Base-by-base conservation (phyloP, 2,888 invertebrate genomes). In the Lumbricus terrestris region DNA sequence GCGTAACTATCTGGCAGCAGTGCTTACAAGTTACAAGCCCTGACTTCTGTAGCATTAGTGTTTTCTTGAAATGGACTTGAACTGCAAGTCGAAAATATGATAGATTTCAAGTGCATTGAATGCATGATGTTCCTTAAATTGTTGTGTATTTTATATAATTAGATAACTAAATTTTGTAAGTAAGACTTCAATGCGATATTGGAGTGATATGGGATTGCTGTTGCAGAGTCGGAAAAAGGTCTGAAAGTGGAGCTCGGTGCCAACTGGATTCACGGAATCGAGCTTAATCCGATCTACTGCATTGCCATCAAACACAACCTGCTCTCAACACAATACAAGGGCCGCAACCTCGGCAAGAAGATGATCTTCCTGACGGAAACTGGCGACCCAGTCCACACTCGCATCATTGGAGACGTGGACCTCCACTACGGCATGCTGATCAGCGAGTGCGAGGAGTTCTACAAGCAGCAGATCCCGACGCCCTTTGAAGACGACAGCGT, bases 371-470 rank as follows among this genome's bases (percentile, higher is more conserved):
- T 97, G 15, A 97, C 97, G 90, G 98, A 98, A 95, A 96, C 97
- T 94, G 98, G 98, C 0, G 97, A 97, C 94, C 97, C 97, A 94
- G 96, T 98, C 92, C 97, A 92, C 91, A 93, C 94, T 35, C 93
- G 93, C 69, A 92, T 94, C 33, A 94, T 95, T 13, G 95, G 98
- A 95, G 98, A 98, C 95, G 98, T 98, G 92, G 98, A 98, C 94
- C 97, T 98, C 95, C 97, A 97, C 5, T 98, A 98, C 94, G 97
- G 98, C 37, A 97, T 97, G 95, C 98, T 98, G 94, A 95, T 98
- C 93, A 96, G 97, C 93, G 96, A 98, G 90, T 98, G 98, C 94
- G 98, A 98, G 95, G 98, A 98, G 94, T 98, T 98, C 95, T 98
- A 97, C 95, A 96, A 98, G 88, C 82, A 91, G 37, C 88, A 97